These are phyloP conservation scores for Eristalis intricaria DNA, from an alignment of 2,888 invertebrate genomes.

Conservation along the genomic window DNA sequence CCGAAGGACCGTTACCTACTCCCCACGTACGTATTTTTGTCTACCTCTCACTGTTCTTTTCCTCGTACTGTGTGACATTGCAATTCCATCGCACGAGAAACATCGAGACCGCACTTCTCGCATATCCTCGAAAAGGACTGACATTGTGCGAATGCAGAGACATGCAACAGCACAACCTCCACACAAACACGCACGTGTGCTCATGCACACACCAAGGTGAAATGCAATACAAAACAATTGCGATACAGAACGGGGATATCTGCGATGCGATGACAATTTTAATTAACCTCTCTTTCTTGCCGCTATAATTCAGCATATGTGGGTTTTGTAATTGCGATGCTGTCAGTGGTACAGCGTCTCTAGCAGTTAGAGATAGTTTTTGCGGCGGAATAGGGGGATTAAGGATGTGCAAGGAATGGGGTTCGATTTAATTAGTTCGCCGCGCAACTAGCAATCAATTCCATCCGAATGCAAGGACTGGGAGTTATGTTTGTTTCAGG, in stretches of 20 bases:
- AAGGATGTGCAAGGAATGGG: neutral
- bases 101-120: slow-evolving; percentile 33
- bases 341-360: neutral
- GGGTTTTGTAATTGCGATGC: slow-evolving; percentile 29
- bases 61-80: neutral
- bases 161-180: neutral
- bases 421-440: slow-evolving; percentile 10
- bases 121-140: slow-evolving; percentile 39
- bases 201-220: neutral
- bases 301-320: slow-evolving; percentile 15
- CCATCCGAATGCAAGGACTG: neutral
- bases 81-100: neutral
- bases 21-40: neutral
- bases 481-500: neutral
- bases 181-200: neutral
- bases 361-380: neutral
- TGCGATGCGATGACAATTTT: slow-evolving; percentile 37
- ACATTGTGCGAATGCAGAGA: slow-evolving; percentile 23
- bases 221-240: slow-evolving; percentile 17
- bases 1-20: too few relatives aligned
- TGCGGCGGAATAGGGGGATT: neutral
- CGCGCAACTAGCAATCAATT: neutral
- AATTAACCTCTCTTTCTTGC: slow-evolving; percentile 46
- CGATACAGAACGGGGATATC: neutral
- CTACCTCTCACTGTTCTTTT: neutral